These are phyloP conservation scores for Andinoacara biseriatus DNA, from an alignment of 2,113 vertebrate species.

Conservation along the genomic window DNA sequence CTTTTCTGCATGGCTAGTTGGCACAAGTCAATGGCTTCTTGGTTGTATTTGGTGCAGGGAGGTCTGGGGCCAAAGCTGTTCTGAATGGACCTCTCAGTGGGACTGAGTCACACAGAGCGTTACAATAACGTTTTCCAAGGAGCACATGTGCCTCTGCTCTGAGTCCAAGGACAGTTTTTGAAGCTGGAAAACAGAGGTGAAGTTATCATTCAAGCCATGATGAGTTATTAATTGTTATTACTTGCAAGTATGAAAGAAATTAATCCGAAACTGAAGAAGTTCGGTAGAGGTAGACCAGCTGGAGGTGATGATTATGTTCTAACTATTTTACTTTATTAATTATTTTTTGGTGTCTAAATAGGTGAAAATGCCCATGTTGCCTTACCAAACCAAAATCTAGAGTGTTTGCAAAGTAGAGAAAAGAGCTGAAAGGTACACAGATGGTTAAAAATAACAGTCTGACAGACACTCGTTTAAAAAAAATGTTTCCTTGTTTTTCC, in stretches of 20 bases:
- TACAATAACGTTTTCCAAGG: slow-evolving; percentile 20
- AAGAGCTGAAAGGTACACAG: not conserved
- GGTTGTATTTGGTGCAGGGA: slow-evolving; percentile 46
- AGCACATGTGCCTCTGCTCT: slow-evolving; percentile 38
- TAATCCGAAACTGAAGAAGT: not conserved
- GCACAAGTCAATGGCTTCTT: slow-evolving; percentile 58
- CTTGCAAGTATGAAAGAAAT: not conserved
- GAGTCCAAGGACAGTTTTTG: slow-evolving; percentile 3
- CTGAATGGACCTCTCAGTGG: slow-evolving; percentile 43
- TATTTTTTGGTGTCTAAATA: not conserved
- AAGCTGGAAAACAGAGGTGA: not conserved
- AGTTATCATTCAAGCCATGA: not conserved
- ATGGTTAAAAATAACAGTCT: not conserved
- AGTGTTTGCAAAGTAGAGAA: not conserved
- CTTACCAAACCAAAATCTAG: not conserved
- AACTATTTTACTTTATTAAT: not conserved
- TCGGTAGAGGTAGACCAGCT: not conserved
- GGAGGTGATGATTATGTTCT: rapidly evolving
- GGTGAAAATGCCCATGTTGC: not conserved
- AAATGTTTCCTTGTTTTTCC: too few species aligned
- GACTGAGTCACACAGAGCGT: slow-evolving; percentile 29
- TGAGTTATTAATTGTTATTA: not conserved
- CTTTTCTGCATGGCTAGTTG: slow-evolving; percentile 57
- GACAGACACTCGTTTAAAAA: too few species aligned
- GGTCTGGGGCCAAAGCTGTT: slow-evolving; percentile 36